phyloP scores from a whole-genome alignment of 2,797 vertebrate genomes.

The Lepilemur ruficaudatus region DNA sequence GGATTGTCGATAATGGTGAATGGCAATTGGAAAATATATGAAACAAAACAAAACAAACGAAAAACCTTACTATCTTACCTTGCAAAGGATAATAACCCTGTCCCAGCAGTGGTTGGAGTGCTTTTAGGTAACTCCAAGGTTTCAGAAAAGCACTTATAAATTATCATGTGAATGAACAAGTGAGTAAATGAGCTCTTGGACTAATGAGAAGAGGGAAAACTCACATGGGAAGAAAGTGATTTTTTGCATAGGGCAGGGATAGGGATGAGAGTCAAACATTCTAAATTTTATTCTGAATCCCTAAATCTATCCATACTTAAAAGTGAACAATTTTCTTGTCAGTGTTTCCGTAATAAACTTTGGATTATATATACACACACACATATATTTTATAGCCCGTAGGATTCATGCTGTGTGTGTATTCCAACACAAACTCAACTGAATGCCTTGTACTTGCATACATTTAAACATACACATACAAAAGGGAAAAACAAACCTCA shows the following conservation, averaged over 20 bases:
- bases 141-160: background rate
- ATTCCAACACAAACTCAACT: background rate
- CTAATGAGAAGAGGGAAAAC: background rate
- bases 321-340: background rate
- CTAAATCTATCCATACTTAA: background rate
- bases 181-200: background rate
- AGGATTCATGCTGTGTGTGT: background rate
- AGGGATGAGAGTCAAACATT: background rate
- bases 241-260: background rate
- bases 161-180: background rate
- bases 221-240: background rate
- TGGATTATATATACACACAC: background rate
- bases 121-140: background rate
- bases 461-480: background rate
- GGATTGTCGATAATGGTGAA: background rate
- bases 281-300: background rate
- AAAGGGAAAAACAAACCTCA: background rate
- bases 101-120: background rate
- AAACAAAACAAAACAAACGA: background rate
- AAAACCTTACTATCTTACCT: background rate
- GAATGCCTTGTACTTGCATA: background rate
- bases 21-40: background rate
- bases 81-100: background rate
- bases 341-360: background rate
- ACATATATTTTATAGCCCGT: background rate